Base-by-base conservation (phyloP, 2,888 invertebrate species). In the Axea sp. region DNA sequence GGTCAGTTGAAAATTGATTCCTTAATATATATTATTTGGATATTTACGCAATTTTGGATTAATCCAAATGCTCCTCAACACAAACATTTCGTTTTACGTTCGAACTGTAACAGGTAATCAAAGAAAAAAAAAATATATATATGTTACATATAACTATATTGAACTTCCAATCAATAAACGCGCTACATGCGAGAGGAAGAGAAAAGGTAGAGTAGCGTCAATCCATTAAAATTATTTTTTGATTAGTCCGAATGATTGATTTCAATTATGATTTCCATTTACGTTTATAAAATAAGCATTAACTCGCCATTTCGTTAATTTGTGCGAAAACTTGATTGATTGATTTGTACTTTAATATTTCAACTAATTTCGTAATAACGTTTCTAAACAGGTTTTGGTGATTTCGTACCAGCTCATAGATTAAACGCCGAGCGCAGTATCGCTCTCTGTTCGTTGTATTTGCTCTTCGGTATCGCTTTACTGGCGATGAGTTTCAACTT, bases 401-500 rank as follows among this genome's bases (percentile, higher is more conserved):
- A 97, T 86, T 94, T 95, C 82, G 96, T 96, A 4, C 96, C 96
- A 0, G 95, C 95, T 0, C 94, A 94, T 87, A 92, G 92, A 17
- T 89, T 90, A 2, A 88, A 89, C 64, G 86, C 88, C 1, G 88
- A 89, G 55, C 86, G 91, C 77, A 92, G 93, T 77, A 92, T 98
- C 74, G 96, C 96, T 0, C 90, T 97, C 53, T 97, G 96, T 83
- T 96, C 96, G 0, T 89, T 98, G 59, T 98, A 98, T 89, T 89
- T 98, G 75, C 90, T 98, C 33, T 97, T 98, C 86, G 98, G 98
- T 3, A 98, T 98, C 83, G 96, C 97, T 0, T 88, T 98, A 37
- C 89, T 98, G 76, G 97, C 97, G 17, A 98, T 98, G 98, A 96
- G 96, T 81, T 98, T 98, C 88, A 98, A 98, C 90, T 89, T 98